phyloP scores from a whole-genome alignment of 2,888 invertebrate genomes.

The Nemoura dubitans region DNA sequence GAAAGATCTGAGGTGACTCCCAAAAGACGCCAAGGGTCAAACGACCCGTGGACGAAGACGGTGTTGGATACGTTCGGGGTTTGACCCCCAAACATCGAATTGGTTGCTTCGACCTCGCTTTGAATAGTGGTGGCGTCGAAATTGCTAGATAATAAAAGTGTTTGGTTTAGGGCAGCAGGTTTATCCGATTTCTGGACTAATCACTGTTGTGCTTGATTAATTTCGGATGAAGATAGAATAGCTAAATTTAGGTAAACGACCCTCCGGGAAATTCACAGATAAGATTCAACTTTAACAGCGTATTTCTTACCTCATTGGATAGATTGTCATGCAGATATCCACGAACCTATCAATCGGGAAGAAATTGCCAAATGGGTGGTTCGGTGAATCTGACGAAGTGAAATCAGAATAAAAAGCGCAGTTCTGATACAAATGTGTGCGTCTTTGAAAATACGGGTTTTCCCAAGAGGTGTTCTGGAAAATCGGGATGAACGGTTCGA shows the following conservation, averaged over 20 bases:
- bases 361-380: slow-evolving; percentile 69
- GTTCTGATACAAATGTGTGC: slow-evolving; percentile 82
- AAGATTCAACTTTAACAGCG: no score
- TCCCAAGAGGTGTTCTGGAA: slow-evolving; percentile 12
- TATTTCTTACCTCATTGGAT: slow-evolving; percentile 61
- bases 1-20: slow-evolving; percentile 59
- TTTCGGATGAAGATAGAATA: no score
- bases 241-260: no score
- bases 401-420: slow-evolving; percentile 88
- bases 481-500: background rate
- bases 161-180: no score
- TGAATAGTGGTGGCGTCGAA: slow-evolving; percentile 57
- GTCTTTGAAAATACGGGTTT: background rate
- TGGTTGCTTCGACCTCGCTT: slow-evolving; percentile 60
- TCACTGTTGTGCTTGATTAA: no score
- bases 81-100: slow-evolving; percentile 64
- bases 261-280: no score
- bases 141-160: no score
- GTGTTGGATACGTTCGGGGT: slow-evolving; percentile 65
- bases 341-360: slow-evolving; percentile 63
- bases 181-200: no score
- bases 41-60: slow-evolving; percentile 68
- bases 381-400: slow-evolving; percentile 71
- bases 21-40: slow-evolving; percentile 68
- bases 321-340: slow-evolving; percentile 60